Conservation (phyloP, 2,113 vertebrate genomes). For the Odocoileus hemionus region DNA sequence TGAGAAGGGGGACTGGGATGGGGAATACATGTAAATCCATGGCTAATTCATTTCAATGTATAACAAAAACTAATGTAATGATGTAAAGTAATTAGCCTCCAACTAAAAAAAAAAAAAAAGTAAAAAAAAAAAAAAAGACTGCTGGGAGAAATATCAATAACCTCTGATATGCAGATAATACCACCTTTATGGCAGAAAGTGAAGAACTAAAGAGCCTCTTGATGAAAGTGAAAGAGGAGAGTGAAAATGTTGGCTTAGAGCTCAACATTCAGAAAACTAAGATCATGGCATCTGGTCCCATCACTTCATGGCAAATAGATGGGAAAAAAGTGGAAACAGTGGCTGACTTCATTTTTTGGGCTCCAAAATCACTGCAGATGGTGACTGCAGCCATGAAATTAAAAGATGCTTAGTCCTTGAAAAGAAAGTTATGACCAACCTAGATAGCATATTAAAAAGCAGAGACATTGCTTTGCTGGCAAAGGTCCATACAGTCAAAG, state of each 20-base stretch:
- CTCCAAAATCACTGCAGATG: neutral
- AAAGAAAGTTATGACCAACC: neutral
- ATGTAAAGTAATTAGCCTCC: too few species aligned
- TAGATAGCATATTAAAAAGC: neutral
- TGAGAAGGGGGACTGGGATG: too few species aligned
- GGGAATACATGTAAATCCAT: too few species aligned
- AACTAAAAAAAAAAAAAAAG: too few species aligned
- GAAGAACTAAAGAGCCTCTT: neutral
- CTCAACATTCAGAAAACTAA: neutral
- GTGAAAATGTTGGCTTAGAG: neutral
- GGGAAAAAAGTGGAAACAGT: neutral
- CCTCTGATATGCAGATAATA: neutral
- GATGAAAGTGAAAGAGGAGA: neutral
- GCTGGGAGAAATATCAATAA: neutral
- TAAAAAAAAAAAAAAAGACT: neutral
- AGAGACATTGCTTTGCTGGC: neutral
- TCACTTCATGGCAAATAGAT: neutral
- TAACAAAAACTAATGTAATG: too few species aligned
- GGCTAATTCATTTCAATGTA: too few species aligned
- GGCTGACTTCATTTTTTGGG: neutral
- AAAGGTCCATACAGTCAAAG: neutral
- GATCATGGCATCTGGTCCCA: neutral
- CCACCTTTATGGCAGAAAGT: neutral
- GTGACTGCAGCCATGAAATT: neutral
- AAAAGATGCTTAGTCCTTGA: neutral